Conservation (phyloP, 2,113 vertebrate species). For the Ornithorhynchus anatinus region DNA sequence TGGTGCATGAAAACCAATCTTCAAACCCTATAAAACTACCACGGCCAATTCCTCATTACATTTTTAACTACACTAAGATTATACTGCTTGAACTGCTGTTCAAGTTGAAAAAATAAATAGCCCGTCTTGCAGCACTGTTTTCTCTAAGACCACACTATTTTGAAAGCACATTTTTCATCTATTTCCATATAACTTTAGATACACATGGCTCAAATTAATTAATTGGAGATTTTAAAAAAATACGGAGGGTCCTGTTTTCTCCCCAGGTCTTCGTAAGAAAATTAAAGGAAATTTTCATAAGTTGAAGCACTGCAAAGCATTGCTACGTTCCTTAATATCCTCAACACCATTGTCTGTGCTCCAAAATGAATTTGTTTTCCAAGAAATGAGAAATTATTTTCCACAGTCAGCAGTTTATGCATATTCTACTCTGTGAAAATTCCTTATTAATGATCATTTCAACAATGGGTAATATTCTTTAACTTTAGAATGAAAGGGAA, state of each 20-base stretch:
- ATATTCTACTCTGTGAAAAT: neutral
- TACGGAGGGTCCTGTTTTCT: neutral
- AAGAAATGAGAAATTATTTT: constrained; percentile 25
- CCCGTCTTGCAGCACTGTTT: neutral
- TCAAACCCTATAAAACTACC: constrained; percentile 22
- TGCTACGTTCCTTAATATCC: neutral
- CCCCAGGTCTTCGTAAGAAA: constrained; percentile 21
- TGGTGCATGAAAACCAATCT: constrained; percentile 38
- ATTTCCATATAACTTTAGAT: neutral
- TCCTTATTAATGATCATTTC: neutral
- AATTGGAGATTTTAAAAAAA: constrained; percentile 40
- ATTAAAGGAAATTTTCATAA: constrained; percentile 28
- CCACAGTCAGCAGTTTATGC: neutral
- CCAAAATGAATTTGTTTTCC: constrained; percentile 29
- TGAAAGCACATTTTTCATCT: constrained; percentile 26
- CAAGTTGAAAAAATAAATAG: neutral
- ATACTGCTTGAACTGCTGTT: neutral
- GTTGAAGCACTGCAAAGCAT: constrained; percentile 34
- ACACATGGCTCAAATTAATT: constrained; percentile 27
- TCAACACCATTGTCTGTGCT: constrained; percentile 6
- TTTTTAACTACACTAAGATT: constrained; percentile 32
- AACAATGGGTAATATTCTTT: constrained; percentile 5
- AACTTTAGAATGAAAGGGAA: constrained; percentile 7
- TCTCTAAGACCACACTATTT: neutral
- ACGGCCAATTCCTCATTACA: constrained; percentile 8